Evolutionary conservation across 2,888 invertebrate genomes (phyloP), one percentile per base, ranked within the genome.

Genomic region (Coelopa pilipes): DNA sequence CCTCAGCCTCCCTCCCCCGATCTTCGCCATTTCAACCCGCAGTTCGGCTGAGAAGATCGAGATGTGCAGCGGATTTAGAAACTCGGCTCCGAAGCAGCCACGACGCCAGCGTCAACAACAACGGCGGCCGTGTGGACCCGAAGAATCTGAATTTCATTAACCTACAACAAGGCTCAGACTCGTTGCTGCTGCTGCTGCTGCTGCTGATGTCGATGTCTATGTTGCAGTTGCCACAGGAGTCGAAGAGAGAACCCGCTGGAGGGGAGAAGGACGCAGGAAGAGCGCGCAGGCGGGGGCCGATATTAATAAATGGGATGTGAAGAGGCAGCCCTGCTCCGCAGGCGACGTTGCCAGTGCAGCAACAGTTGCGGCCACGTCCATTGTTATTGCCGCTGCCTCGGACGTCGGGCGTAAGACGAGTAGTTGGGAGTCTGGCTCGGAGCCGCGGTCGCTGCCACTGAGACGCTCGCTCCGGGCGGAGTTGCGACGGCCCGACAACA

Each of bases 91-190:
- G n/a, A n/a, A n/a, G n/a, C n/a, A n/a, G n/a, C n/a, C n/a, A n/a
- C n/a, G n/a, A n/a, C 24, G 13, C 24, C 24, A 21, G 49, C 5
- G 17, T 19, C 15, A 49, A 49, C 59, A 70, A 59, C 59, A 24
- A n/a, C n/a, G n/a, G 17, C 4, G 24, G 60, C 19, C 69, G 57
- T 21, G 24, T 15, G 63, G 45, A 46, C 24, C 46, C 46, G 50
- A 62, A 70, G 63, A 70, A 70, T 70, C 34, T 70, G 70, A 62
- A 70, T 70, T 70, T 70, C 70, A 70, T 70, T 70, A 70, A 70
- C 70, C 70, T 62, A 70, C 70, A 70, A 70, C 62, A 70, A 34
- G 70, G 50, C 50, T 45, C 62, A 49, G 19, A 49, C 62, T 34
- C n/a, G 55, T 34, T 63, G 62, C 17, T 63, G 21, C 21, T 70